Conservation (phyloP, 1,140 invertebrate species). For the Trachelipus rathkii region DNA sequence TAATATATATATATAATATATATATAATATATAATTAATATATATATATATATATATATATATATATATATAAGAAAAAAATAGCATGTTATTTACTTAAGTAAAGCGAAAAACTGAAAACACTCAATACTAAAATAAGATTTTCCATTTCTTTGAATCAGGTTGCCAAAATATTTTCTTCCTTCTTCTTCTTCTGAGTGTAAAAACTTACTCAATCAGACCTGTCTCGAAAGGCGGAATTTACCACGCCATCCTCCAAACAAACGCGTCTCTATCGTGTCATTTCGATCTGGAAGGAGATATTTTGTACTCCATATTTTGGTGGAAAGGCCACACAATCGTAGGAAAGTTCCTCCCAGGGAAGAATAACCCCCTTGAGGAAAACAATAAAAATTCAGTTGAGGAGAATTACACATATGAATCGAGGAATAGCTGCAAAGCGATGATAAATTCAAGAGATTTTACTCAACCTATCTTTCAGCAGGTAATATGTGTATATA, state of each 20-base stretch:
- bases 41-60: too few species aligned
- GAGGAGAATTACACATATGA: neutral
- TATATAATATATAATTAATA: too few species aligned
- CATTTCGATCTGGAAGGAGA: neutral
- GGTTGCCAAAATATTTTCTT: neutral
- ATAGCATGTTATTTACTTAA: too few species aligned
- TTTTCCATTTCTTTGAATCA: too few species aligned
- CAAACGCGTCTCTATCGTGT: neutral
- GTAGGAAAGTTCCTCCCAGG: neutral
- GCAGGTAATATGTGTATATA: neutral
- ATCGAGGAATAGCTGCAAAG: neutral
- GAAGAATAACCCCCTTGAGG: neutral
- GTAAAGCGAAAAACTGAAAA: too few species aligned
- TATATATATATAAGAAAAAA: too few species aligned
- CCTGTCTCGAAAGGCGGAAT: neutral
- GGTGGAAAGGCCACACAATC: neutral
- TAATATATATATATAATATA: too few species aligned
- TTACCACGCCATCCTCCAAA: neutral
- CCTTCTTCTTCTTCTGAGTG: neutral
- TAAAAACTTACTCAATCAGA: neutral
- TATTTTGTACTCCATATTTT: neutral
- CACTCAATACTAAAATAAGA: too few species aligned
- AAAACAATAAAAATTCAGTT: neutral
- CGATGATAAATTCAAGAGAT: neutral
- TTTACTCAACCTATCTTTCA: neutral